Percentiles rank a stretch among this genome's conserved stretches.
These are phyloP conservation scores for Noctua janthe DNA, from an alignment of 2,888 invertebrate species.

Conservation along the genomic window DNA sequence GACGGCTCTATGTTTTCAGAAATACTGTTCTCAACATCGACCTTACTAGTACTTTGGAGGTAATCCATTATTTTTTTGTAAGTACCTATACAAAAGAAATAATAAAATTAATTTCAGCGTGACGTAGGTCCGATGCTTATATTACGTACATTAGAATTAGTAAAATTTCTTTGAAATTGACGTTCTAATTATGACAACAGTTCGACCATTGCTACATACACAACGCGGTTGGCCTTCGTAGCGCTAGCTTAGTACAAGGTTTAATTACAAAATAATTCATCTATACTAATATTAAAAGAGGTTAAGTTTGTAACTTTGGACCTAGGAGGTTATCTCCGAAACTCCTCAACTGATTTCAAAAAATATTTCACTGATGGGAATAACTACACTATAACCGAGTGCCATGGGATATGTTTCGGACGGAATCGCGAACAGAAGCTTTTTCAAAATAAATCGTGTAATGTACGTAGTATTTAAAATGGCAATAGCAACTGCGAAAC, in stretches of 20 bases:
- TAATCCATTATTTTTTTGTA: conserved; percentile 26
- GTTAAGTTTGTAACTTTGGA: background rate
- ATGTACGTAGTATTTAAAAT: background rate
- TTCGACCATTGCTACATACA: background rate
- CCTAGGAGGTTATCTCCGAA: background rate
- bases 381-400: background rate
- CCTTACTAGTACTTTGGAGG: background rate
- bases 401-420: background rate
- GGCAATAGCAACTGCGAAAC: background rate
- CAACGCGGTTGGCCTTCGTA: background rate
- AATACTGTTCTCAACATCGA: background rate
- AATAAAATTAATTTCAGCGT: background rate
- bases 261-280: background rate
- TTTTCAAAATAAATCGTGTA: background rate
- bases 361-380: background rate
- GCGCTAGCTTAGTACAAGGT: background rate
- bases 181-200: background rate
- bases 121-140: background rate
- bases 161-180: conserved; percentile 6
- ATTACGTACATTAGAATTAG: background rate
- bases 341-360: background rate
- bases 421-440: too few relatives aligned
- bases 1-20: conserved; percentile 12
- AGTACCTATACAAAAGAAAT: background rate
- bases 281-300: background rate